A percentile compares a stretch with the other conserved stretches of the same genome.
These are phyloP conservation scores for Mormyrus lacerda DNA, from an alignment of 2,113 vertebrate genomes.

Conservation along the genomic window DNA sequence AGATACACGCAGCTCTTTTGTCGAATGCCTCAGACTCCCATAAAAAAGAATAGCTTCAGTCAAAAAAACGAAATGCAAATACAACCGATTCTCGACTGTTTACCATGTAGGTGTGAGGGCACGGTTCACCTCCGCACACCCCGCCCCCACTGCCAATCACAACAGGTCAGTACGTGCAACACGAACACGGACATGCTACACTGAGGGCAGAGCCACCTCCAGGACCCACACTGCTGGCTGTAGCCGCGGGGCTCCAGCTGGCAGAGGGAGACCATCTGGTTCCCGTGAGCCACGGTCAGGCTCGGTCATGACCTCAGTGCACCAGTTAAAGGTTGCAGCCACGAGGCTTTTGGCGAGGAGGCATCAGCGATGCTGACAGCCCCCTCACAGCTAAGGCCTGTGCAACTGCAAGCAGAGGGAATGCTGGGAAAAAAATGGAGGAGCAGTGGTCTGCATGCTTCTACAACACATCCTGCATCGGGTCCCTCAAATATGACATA, in stretches of 20 bases:
- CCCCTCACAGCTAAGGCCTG: constrained; percentile 42
- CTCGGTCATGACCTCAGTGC: background rate
- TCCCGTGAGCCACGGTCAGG: background rate
- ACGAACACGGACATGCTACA: background rate
- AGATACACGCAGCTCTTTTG: background rate
- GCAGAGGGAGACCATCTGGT: background rate
- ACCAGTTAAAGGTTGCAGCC: background rate
- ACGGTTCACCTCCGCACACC: background rate
- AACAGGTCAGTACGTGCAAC: background rate
- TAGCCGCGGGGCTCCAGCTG: background rate
- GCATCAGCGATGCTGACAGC: background rate
- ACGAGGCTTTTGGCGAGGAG: background rate
- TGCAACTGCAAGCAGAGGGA: constrained; percentile 43
- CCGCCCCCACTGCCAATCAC: background rate
- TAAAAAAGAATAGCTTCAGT: background rate
- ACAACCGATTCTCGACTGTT: background rate
- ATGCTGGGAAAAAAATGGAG: background rate
- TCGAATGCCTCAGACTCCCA: background rate
- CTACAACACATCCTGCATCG: constrained; percentile 55
- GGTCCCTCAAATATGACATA: constrained; percentile 53
- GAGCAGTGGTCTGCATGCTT: constrained; percentile 32
- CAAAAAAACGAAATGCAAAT: background rate
- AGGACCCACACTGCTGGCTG: background rate
- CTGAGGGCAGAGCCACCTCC: background rate
- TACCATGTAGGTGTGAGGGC: background rate